These are phyloP conservation scores for Glossosoma conforme DNA, from an alignment of 1,140 invertebrate genomes.

Conservation along the genomic window DNA sequence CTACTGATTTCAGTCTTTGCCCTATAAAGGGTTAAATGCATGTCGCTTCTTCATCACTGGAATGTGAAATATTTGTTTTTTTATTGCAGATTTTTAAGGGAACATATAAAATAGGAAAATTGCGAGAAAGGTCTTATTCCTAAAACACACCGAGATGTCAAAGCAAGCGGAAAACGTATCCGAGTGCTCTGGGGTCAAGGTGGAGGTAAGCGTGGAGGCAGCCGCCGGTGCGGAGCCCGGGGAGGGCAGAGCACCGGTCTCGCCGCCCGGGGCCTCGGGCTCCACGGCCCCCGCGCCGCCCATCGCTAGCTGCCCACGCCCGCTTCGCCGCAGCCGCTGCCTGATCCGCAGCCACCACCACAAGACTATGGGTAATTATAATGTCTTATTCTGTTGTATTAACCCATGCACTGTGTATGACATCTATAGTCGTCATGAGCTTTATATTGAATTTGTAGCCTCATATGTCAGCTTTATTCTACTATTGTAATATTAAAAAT, in stretches of 20 bases:
- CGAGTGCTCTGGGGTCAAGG: slow-evolving; percentile 14
- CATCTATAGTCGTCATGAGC: no score
- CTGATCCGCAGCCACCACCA: slow-evolving; percentile 15
- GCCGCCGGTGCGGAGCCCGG: background rate
- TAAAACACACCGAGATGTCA: slow-evolving; percentile 21
- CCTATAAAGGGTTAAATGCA: no score
- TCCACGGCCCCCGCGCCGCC: background rate
- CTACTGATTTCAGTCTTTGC: no score
- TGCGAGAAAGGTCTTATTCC: slow-evolving; percentile 18
- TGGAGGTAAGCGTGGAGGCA: background rate
- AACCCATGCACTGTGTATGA: no score
- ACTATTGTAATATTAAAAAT: no score
- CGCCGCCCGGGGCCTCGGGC: background rate
- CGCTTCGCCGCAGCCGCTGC: slow-evolving; percentile 6
- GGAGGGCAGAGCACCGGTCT: background rate
- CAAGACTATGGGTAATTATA: no score
- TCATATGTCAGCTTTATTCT: no score
- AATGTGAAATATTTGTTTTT: no score
- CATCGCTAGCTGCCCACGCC: slow-evolving; percentile 1
- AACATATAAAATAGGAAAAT: slow-evolving; percentile 20
- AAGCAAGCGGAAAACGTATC: slow-evolving; percentile 14
- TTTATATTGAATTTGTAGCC: no score
- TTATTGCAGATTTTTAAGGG: no score
- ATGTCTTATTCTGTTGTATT: no score
- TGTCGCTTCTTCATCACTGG: no score